Percentiles rank a stretch among this genome's conserved stretches.
Conservation (phyloP, 2,113 vertebrate species). For the Gambusia holbrooki region DNA sequence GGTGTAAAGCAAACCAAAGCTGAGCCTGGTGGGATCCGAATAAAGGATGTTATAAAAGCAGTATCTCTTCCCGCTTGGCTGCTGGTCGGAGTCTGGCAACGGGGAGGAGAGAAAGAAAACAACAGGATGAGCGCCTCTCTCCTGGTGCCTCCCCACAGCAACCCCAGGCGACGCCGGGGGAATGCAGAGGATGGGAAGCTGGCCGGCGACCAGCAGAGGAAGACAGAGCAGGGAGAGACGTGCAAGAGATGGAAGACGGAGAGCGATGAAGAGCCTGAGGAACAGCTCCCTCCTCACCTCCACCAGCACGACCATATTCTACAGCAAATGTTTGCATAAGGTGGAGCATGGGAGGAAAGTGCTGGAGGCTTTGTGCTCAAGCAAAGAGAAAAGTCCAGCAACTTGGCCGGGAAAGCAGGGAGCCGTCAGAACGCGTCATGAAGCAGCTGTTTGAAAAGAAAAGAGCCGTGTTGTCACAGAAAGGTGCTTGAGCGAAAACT, state of each 20-base stretch:
- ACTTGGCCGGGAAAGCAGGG: neutral
- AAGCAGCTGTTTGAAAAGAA: neutral
- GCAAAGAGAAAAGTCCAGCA: neutral
- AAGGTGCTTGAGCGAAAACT: neutral
- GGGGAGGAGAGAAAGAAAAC: constrained; percentile 26
- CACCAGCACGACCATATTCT: constrained; percentile 39
- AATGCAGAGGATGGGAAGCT: constrained; percentile 63
- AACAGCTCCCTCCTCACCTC: constrained; percentile 9
- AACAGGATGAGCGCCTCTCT: constrained; percentile 46
- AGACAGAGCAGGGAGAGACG: neutral
- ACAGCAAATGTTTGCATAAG: constrained; percentile 68
- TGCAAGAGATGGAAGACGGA: constrained; percentile 7
- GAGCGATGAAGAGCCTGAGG: constrained; percentile 4
- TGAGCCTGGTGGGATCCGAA: constrained; percentile 16
- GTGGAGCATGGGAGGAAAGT: constrained; percentile 20
- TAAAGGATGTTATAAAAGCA: constrained; percentile 25
- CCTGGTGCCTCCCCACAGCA: constrained; percentile 66
- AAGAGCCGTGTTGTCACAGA: neutral
- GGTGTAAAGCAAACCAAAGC: neutral
- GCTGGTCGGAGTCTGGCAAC: constrained; percentile 43
- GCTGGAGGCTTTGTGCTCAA: neutral
- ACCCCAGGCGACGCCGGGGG: constrained; percentile 49
- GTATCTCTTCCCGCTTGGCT: constrained; percentile 11
- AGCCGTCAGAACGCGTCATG: neutral
- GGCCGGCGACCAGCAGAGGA: constrained; percentile 51